phyloP scores from a whole-genome alignment of 2,888 invertebrate genomes.

The Polydrusus tereticollis region DNA sequence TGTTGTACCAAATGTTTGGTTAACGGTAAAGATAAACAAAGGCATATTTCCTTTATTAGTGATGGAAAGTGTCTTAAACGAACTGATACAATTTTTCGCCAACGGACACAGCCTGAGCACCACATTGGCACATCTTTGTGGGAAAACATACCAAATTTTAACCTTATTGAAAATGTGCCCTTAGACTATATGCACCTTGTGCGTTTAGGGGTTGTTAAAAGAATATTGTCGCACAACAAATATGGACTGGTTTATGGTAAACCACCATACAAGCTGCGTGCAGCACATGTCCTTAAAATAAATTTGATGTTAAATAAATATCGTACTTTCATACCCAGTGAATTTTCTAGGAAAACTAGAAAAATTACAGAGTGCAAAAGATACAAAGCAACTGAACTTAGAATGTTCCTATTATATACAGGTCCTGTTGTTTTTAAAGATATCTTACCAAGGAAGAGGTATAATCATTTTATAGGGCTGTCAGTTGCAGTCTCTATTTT shows the following conservation, averaged over 20 bases:
- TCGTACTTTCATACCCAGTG: constrained; percentile 31
- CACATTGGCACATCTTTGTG: constrained; percentile 42
- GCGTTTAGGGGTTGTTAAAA: constrained; percentile 42
- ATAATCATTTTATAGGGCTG: constrained; percentile 38
- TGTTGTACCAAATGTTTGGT: constrained; percentile 37
- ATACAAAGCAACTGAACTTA: constrained; percentile 42
- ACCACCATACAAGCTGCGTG: constrained; percentile 42
- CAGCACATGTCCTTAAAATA: constrained; percentile 33
- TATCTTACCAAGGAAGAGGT: constrained; percentile 38
- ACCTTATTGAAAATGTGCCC: constrained; percentile 44
- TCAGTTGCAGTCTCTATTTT: constrained; percentile 43
- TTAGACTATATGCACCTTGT: constrained; percentile 45
- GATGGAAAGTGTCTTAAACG: constrained; percentile 23
- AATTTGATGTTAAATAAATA: constrained; percentile 29
- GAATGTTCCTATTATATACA: constrained; percentile 42
- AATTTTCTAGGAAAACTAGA: constrained; percentile 42
- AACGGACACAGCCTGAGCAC: constrained; percentile 38
- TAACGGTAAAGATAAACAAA: constrained; percentile 32
- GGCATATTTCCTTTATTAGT: constrained; percentile 33
- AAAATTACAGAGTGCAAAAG: constrained; percentile 38
- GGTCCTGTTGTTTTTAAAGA: constrained; percentile 41
- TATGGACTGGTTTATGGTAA: constrained; percentile 44
- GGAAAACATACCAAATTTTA: constrained; percentile 42
- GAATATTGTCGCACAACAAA: constrained; percentile 39
- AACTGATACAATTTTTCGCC: constrained; percentile 39